Base-by-base conservation (phyloP, 2,888 invertebrate species). In the Ormyrus nitidulus region DNA sequence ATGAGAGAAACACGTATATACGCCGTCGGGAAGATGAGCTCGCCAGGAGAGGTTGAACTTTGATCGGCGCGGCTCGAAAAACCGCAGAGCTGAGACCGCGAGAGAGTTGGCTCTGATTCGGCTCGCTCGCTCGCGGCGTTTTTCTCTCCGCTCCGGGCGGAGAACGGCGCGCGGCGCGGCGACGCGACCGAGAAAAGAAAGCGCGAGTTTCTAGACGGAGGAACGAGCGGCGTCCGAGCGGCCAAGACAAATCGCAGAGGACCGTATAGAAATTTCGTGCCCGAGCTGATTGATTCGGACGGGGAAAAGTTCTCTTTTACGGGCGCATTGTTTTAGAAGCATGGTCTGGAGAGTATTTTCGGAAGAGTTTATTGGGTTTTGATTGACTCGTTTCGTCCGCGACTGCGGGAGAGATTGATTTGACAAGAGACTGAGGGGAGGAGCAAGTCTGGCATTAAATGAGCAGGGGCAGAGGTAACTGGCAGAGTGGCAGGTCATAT, bases 181-280 rank as follows among this genome's bases (percentile, higher is more conserved):
- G 11, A 11, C 7, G 54, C 34, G 34, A 34, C 34, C 19, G 64
- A 64, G 62, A 70, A 62, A 77, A 77, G 77, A 77, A 77, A 70
- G 64, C 64, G 64, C 54, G 70, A 77, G 71, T 77, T 77, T 77
- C 70, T 70, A 53, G 11, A 58, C 53, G 56, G 13, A 71, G 51
- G 59, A 34, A 70, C 44, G n/a, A 56, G 2, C 13, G 13, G 44
- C 34, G 19, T 8, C 34, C 46, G 61, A n/a, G n/a, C 8, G 6
- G 71, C 11, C 19, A 1, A 19, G 19, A 19, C 19, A 19, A 1
- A 19, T 19, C 19, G 2, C 19, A 1, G 19, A 19, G 19, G 19
- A 19, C 19, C 2, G 19, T 19, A 19, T 19, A 19, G 34, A 53
- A 51, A 71, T 61, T 61, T 53, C 49, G 71, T 58, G 46, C 49